These are phyloP conservation scores for Cremastinae sp. DNA, from an alignment of 2,888 invertebrate species.

Conservation along the genomic window DNA sequence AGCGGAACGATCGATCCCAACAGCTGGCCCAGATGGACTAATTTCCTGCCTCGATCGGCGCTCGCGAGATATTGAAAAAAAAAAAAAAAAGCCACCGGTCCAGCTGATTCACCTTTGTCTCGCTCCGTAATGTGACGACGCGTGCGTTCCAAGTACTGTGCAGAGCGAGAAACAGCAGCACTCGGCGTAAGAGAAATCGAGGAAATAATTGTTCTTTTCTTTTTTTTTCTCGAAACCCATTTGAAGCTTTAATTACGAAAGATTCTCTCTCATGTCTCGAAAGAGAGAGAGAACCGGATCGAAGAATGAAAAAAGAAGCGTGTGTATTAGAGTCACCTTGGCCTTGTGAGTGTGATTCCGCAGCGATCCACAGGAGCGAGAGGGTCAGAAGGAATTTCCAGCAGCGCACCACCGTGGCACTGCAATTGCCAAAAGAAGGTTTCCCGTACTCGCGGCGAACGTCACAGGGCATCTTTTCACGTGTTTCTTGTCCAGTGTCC, in stretches of 20 bases:
- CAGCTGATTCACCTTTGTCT: conserved; percentile 14
- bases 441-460: conserved; percentile 63
- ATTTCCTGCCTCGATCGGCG: too few species aligned
- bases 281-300: conserved; percentile 17
- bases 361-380: conserved; percentile 62
- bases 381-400: conserved; percentile 67
- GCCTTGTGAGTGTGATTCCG: conserved; percentile 65
- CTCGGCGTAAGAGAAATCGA: conserved; percentile 10
- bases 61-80: background rate
- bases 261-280: background rate
- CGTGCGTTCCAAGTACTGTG: conserved; percentile 22
- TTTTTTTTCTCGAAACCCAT: background rate
- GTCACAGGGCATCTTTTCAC: conserved; percentile 74
- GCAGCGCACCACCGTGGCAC: conserved; percentile 66
- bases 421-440: conserved; percentile 59
- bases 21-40: background rate
- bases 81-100: conserved; percentile 14
- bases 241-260: background rate
- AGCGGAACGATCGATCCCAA: conserved; percentile 10
- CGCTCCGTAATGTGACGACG: conserved; percentile 26
- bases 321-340: conserved; percentile 71
- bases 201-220: background rate
- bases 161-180: conserved; percentile 13
- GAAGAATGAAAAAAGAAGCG: conserved; percentile 4
- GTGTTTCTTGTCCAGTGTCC: conserved; percentile 47